Evolutionary conservation across 2,888 invertebrate genomes (phyloP).

Genomic region (Girardia tigrina): DNA sequence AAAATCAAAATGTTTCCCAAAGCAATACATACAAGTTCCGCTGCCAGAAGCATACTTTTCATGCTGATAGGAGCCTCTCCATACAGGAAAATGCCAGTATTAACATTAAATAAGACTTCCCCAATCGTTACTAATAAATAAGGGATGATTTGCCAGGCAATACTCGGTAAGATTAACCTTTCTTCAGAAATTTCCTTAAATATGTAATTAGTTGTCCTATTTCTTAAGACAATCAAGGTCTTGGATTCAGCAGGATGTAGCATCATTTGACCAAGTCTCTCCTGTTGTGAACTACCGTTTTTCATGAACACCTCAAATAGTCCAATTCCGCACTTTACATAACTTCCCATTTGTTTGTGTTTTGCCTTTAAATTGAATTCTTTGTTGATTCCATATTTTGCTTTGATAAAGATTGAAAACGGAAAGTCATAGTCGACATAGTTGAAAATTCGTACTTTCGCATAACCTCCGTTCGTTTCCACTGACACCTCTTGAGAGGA

Average conservation of each 20-base stretch:
- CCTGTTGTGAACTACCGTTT: background rate
- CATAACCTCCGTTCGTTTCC: background rate
- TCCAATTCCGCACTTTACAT: constrained; percentile 9
- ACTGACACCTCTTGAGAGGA: background rate
- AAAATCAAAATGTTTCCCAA: constrained; percentile 3
- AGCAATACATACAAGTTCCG: background rate
- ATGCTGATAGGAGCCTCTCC: background rate
- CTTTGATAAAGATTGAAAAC: background rate
- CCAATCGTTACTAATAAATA: background rate
- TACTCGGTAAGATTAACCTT: background rate
- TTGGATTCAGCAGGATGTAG: background rate
- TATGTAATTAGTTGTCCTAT: too few relatives aligned
- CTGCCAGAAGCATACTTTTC: background rate
- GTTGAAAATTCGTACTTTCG: background rate
- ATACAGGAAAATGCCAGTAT: background rate
- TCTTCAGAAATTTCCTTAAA: background rate
- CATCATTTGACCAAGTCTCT: background rate
- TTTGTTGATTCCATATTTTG: background rate
- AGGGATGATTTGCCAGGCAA: background rate
- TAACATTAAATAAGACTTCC: background rate
- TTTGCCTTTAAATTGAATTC: background rate
- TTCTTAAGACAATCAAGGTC: background rate
- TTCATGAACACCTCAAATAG: background rate
- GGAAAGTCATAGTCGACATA: background rate
- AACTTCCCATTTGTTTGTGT: background rate